Percentiles rank a stretch among this genome's conserved stretches.
Conservation (phyloP, 2,797 vertebrate genomes). For the Meriones psammophilus region DNA sequence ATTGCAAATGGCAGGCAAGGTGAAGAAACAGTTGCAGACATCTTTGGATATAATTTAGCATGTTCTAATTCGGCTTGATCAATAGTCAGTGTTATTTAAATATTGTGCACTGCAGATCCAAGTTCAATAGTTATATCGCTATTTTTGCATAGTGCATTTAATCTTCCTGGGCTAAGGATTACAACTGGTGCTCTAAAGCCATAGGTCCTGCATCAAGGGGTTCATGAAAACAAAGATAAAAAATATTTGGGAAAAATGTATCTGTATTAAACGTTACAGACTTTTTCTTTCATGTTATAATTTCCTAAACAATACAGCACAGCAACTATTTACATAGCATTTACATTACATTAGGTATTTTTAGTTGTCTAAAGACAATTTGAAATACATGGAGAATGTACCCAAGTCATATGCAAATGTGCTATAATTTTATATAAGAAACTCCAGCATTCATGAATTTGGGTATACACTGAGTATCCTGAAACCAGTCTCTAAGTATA, state of each 20-base stretch:
- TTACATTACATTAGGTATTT: slow-evolving; percentile 33
- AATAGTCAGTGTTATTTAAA: slow-evolving; percentile 32
- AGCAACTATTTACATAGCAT: slow-evolving; percentile 21
- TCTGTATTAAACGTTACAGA: neutral
- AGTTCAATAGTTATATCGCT: neutral
- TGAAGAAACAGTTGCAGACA: neutral
- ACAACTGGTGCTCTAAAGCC: neutral
- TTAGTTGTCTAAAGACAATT: neutral
- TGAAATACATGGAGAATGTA: slow-evolving; percentile 4
- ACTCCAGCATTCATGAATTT: neutral
- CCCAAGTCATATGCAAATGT: slow-evolving; percentile 5
- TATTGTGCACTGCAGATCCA: neutral
- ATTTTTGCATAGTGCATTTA: slow-evolving; percentile 37
- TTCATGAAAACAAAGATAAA: neutral
- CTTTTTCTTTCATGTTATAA: neutral
- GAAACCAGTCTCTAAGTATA: neutral
- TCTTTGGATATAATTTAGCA: neutral
- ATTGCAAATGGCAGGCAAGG: neutral
- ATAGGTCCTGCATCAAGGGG: neutral
- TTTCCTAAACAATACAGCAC: slow-evolving; percentile 40
- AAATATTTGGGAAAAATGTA: neutral
- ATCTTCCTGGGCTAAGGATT: slow-evolving; percentile 25
- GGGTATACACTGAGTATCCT: neutral
- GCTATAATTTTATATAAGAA: neutral
- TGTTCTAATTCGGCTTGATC: slow-evolving; percentile 2